phyloP scores from a whole-genome alignment of 2,888 invertebrate species.

The Amphipyra tragopoginis region DNA sequence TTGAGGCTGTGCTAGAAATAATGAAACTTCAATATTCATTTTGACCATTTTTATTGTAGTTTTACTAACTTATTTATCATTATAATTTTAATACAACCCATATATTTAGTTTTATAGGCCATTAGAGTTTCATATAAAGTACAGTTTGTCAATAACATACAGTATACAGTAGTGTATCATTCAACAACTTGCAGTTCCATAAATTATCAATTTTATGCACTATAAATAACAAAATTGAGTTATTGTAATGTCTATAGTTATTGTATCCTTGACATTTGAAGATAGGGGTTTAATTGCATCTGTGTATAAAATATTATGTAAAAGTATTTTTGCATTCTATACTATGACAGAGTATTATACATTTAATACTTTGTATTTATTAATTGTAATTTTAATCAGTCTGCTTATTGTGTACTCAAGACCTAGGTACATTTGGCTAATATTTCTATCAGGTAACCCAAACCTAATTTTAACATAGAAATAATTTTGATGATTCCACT shows the following conservation, averaged over 20 bases:
- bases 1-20: background rate
- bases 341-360: too few relatives aligned
- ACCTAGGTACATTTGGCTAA: too few relatives aligned
- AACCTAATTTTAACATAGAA: too few relatives aligned
- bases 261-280: background rate
- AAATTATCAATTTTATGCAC: constrained; percentile 1
- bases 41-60: background rate
- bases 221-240: background rate
- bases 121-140: background rate
- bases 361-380: too few relatives aligned
- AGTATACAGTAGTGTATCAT: background rate
- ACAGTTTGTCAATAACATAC: background rate
- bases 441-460: too few relatives aligned
- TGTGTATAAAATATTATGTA: background rate
- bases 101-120: background rate
- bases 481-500: too few relatives aligned
- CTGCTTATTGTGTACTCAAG: too few relatives aligned
- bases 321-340: too few relatives aligned
- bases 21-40: background rate
- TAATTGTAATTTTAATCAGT: too few relatives aligned
- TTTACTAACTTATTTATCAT: background rate
- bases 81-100: constrained; percentile 4
- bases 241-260: constrained; percentile 3
- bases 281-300: background rate
- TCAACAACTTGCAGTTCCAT: background rate